phyloP scores from a whole-genome alignment of 2,113 vertebrate species.

The Hassar affinis region DNA sequence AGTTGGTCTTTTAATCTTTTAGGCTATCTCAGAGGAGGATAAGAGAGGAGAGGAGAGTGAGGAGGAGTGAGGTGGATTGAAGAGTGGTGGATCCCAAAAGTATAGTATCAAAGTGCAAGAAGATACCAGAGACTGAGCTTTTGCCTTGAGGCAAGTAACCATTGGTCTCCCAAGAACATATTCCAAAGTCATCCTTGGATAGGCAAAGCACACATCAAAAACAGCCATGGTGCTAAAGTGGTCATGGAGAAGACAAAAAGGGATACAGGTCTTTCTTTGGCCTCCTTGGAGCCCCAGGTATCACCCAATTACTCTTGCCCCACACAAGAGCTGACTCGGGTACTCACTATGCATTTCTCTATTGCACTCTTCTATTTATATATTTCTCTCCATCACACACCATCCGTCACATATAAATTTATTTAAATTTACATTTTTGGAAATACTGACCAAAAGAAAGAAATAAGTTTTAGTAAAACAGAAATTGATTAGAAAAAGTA shows the following conservation, averaged over 20 bases:
- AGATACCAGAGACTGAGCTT: slow-evolving; percentile 79
- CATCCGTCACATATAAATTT: background rate
- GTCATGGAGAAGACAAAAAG: slow-evolving; percentile 76
- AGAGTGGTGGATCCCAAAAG: slow-evolving; percentile 75
- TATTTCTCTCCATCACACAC: background rate
- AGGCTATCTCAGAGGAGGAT: slow-evolving; percentile 52
- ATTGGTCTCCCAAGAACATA: slow-evolving; percentile 79
- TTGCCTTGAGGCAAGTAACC: slow-evolving; percentile 78
- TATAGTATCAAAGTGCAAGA: slow-evolving; percentile 79
- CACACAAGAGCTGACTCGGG: slow-evolving; percentile 66
- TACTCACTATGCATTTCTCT: background rate
- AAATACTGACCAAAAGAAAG: background rate
- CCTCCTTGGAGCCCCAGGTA: slow-evolving; percentile 71
- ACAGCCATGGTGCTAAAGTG: slow-evolving; percentile 72
- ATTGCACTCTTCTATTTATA: background rate
- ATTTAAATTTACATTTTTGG: background rate
- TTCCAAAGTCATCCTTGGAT: slow-evolving; percentile 75
- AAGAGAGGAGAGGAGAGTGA: slow-evolving; percentile 33
- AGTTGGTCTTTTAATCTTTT: slow-evolving; percentile 30
- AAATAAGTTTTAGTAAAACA: background rate
- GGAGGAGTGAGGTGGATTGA: slow-evolving; percentile 45
- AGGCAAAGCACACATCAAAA: slow-evolving; percentile 82
- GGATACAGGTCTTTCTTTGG: slow-evolving; percentile 67
- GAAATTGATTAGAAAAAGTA: background rate
- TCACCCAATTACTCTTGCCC: slow-evolving; percentile 79